Conservation (phyloP, 2,797 vertebrate genomes). For the Cirrhinus molitorella region DNA sequence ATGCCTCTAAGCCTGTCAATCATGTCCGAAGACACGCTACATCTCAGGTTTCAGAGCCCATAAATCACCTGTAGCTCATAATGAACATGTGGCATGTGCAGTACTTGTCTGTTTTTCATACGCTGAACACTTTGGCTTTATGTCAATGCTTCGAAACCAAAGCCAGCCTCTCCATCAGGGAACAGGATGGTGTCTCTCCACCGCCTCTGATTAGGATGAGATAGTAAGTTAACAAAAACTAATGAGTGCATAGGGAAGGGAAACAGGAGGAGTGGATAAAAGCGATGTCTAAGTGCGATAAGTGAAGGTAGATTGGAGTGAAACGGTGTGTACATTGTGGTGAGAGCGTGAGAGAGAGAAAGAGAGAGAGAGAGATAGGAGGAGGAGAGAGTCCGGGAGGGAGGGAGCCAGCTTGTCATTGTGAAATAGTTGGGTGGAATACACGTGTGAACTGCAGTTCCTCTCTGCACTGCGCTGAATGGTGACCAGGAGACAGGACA, state of each 20-base stretch:
- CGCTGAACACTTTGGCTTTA: neutral
- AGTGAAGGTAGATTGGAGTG: constrained; percentile 65
- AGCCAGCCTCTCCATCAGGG: neutral
- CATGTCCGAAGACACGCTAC: constrained; percentile 32
- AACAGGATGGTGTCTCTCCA: neutral
- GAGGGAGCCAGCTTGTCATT: constrained; percentile 58
- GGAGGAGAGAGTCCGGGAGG: constrained; percentile 36
- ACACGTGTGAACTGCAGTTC: constrained; percentile 61
- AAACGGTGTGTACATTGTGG: constrained; percentile 25
- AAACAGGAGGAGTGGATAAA: constrained; percentile 36
- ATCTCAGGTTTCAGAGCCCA: constrained; percentile 49
- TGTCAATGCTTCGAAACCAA: neutral
- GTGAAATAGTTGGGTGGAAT: constrained; percentile 65
- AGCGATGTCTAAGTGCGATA: constrained; percentile 31
- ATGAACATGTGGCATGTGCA: neutral
- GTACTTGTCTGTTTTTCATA: neutral
- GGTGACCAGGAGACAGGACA: constrained; percentile 53
- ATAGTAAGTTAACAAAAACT: constrained; percentile 9
- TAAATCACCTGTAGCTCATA: constrained; percentile 38
- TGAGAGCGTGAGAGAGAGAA: constrained; percentile 18
- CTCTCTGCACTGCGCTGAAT: constrained; percentile 58
- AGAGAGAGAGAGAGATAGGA: constrained; percentile 9
- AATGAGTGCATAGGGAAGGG: neutral
- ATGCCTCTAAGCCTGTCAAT: constrained; percentile 22
- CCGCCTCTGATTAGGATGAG: neutral